Conservation (phyloP, 2,797 vertebrate species). For the Sebastes cheni region DNA sequence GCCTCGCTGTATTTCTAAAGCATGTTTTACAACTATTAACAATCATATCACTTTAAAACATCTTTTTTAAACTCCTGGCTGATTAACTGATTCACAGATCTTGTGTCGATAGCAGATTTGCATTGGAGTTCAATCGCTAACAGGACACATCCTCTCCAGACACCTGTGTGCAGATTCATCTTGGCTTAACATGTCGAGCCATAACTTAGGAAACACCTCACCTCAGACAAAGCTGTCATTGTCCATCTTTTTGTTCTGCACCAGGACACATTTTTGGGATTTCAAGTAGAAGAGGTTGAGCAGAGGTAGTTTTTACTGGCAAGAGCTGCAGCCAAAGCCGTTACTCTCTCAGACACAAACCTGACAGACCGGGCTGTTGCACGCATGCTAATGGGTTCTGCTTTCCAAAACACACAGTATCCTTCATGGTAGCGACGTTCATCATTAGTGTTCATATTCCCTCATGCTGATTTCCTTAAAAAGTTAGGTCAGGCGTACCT, state of each 20-base stretch:
- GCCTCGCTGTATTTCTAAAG: background rate
- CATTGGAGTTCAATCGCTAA: constrained; percentile 20
- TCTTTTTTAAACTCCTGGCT: background rate
- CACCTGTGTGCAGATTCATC: constrained; percentile 39
- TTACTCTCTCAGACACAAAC: constrained; percentile 75
- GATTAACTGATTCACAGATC: constrained; percentile 1
- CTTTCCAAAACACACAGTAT: constrained; percentile 78
- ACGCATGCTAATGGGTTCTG: constrained; percentile 62
- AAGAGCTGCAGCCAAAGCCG: constrained; percentile 60
- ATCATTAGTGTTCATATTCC: constrained; percentile 65
- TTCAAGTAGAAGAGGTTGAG: constrained; percentile 51
- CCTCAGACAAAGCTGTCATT: constrained; percentile 49
- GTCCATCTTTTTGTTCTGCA: constrained; percentile 53
- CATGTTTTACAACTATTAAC: background rate
- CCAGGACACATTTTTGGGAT: constrained; percentile 60
- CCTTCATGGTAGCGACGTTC: constrained; percentile 65
- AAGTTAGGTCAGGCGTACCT: constrained; percentile 34
- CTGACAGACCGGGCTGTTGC: constrained; percentile 69
- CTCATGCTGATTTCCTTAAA: constrained; percentile 51
- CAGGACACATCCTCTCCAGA: constrained; percentile 48
- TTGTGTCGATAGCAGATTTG: constrained; percentile 9
- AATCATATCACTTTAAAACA: constrained; percentile 5
- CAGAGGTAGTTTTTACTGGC: constrained; percentile 63
- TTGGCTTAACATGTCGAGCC: constrained; percentile 13
- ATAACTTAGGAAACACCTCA: constrained; percentile 51